These are phyloP conservation scores for Rafetus swinhoei DNA, from an alignment of 2,113 vertebrate genomes.

Conservation along the genomic window DNA sequence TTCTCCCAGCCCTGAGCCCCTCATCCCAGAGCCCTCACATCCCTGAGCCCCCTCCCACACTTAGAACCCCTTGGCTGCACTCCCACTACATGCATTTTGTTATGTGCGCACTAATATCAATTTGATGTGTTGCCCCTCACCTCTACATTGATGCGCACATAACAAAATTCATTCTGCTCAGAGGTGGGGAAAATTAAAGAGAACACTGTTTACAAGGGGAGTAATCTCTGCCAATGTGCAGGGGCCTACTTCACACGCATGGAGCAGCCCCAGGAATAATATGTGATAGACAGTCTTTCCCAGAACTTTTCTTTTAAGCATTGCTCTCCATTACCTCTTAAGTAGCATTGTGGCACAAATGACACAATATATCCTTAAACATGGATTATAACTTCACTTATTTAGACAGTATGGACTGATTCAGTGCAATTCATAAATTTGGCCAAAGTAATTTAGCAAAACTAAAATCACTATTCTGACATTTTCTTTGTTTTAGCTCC, in stretches of 20 bases:
- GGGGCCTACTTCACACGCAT: background rate
- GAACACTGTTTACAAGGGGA: background rate
- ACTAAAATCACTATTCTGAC: background rate
- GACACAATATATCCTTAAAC: background rate
- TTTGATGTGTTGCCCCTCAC: too few relatives aligned
- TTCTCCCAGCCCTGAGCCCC: too few relatives aligned
- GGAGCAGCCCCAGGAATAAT: slow-evolving; percentile 4
- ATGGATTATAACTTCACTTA: background rate
- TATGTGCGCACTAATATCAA: too few relatives aligned
- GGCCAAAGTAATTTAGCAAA: background rate
- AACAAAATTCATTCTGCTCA: too few relatives aligned
- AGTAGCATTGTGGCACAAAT: background rate
- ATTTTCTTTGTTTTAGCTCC: background rate
- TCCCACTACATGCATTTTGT: too few relatives aligned
- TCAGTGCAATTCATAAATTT: background rate
- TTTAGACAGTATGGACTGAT: background rate
- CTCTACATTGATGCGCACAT: too few relatives aligned
- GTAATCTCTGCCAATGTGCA: background rate
- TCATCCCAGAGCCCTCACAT: too few relatives aligned
- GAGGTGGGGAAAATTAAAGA: too few relatives aligned
- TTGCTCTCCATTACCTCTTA: background rate
- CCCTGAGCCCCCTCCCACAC: too few relatives aligned
- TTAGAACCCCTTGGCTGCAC: too few relatives aligned
- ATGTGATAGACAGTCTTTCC: background rate
- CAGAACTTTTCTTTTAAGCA: background rate